Conservation (phyloP, 2,797 vertebrate species). For the Chelmon rostratus region DNA sequence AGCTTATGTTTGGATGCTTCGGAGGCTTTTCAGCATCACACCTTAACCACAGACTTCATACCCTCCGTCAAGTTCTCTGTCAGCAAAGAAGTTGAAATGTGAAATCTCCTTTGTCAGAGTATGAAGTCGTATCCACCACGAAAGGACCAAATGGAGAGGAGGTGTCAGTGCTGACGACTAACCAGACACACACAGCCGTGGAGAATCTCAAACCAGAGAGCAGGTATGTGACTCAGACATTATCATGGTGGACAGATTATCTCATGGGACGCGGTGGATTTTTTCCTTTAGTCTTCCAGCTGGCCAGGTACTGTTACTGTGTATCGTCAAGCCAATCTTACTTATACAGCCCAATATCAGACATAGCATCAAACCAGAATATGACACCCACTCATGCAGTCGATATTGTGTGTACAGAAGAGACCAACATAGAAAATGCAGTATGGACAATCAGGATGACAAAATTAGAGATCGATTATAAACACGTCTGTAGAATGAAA, state of each 20-base stretch:
- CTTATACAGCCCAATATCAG: too few relatives aligned
- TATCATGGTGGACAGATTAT: background rate
- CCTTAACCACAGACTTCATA: too few relatives aligned
- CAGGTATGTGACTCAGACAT: constrained; percentile 83
- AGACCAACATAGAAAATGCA: background rate
- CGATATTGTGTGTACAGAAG: background rate
- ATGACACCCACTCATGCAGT: too few relatives aligned
- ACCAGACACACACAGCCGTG: constrained; percentile 96
- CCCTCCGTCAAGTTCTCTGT: background rate
- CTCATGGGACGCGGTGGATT: background rate
- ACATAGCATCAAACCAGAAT: too few relatives aligned
- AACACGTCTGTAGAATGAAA: background rate
- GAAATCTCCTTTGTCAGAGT: constrained; percentile 85
- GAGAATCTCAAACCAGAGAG: constrained; percentile 97
- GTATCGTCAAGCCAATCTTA: background rate
- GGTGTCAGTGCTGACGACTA: constrained; percentile 91
- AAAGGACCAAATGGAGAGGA: constrained; percentile 89
- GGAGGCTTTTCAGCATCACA: background rate
- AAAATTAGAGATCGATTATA: background rate
- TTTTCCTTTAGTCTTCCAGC: background rate
- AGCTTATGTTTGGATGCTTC: background rate
- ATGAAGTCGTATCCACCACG: constrained; percentile 92
- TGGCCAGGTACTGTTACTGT: background rate
- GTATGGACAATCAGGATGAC: background rate
- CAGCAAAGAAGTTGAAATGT: background rate